Evolutionary conservation across 2,888 invertebrate genomes (phyloP).

Genomic region (Pollenia griseotomentosa): DNA sequence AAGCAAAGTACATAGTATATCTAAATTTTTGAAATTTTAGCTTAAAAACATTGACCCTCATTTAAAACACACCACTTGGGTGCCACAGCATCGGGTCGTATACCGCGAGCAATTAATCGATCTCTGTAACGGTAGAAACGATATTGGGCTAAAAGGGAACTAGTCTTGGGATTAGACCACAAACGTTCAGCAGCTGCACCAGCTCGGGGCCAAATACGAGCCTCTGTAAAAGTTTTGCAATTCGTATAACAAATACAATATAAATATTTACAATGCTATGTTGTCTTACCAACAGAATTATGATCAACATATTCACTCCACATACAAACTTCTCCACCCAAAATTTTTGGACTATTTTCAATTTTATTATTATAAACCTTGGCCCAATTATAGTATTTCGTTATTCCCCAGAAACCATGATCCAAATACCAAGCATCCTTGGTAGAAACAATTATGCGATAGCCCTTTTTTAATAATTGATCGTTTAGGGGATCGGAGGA

Average conservation of each 20-base stretch:
- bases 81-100: constrained; percentile 89
- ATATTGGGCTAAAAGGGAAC: constrained; percentile 85
- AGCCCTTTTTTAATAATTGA: constrained; percentile 88
- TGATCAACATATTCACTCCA: constrained; percentile 93
- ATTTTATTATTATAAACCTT: constrained; percentile 89
- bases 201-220: constrained; percentile 92
- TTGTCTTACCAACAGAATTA: constrained; percentile 86
- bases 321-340: constrained; percentile 91
- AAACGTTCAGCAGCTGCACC: constrained; percentile 92
- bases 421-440: constrained; percentile 95
- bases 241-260: not conserved
- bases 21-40: not conserved
- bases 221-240: constrained; percentile 84
- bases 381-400: constrained; percentile 91
- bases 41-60: constrained; percentile 86
- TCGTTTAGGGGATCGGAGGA: constrained; percentile 86
- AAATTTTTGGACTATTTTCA: constrained; percentile 84
- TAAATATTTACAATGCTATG: not conserved
- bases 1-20: constrained; percentile 1
- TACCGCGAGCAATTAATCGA: constrained; percentile 88
- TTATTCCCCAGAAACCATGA: constrained; percentile 93
- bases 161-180: constrained; percentile 89
- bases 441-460: constrained; percentile 90
- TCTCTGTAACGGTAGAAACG: constrained; percentile 88
- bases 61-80: constrained; percentile 92